phyloP scores from a whole-genome alignment of 2,797 vertebrate species.

The Nothura maculosa region DNA sequence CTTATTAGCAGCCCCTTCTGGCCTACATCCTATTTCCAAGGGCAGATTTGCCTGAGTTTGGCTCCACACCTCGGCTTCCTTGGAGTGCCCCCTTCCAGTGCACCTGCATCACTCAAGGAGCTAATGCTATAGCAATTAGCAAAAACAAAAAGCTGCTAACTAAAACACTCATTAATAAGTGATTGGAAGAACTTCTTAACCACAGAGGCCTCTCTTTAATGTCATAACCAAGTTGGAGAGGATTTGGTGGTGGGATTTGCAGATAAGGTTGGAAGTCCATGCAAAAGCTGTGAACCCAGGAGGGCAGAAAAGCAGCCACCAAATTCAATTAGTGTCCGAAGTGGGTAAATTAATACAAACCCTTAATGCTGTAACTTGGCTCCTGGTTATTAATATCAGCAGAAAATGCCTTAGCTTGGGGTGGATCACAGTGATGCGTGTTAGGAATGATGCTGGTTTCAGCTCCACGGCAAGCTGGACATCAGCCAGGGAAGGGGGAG shows the following conservation, averaged over 20 bases:
- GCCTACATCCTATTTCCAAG: not conserved
- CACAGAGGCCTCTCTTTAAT: not conserved
- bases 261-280: not conserved
- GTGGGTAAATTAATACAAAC: not conserved
- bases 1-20: not conserved
- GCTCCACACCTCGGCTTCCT: not conserved
- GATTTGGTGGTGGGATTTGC: not conserved
- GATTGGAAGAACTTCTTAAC: not conserved
- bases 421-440: not conserved
- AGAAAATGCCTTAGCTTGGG: not conserved
- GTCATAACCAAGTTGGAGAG: not conserved
- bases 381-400: not conserved
- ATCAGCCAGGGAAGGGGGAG: not conserved
- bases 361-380: not conserved
- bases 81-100: not conserved
- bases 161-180: constrained; percentile 48
- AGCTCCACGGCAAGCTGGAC: not conserved
- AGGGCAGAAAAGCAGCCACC: not conserved
- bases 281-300: not conserved
- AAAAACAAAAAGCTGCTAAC: not conserved
- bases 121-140: not conserved
- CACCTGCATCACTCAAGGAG: not conserved
- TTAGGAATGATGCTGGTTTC: not conserved
- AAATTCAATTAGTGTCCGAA: not conserved
- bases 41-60: not conserved